A percentile compares a stretch with the other conserved stretches of the same genome.
These are phyloP conservation scores for Caenorhabditis virilis DNA, from an alignment of 2,888 invertebrate genomes.

Conservation along the genomic window DNA sequence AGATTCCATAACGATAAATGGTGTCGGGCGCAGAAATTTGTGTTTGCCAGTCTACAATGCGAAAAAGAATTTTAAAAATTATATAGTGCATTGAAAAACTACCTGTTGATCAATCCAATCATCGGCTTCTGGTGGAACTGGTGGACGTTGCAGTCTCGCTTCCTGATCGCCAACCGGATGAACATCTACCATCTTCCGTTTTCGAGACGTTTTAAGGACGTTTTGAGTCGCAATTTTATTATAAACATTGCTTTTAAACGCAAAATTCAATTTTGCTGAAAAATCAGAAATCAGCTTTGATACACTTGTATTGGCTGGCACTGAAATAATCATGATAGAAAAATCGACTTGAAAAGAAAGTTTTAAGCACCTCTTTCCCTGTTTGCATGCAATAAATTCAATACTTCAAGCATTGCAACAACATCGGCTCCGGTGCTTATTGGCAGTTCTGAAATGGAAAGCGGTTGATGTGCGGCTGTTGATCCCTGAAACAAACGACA, in stretches of 20 bases:
- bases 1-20: slow-evolving; percentile 79
- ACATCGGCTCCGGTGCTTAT: slow-evolving; percentile 13
- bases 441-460: slow-evolving; percentile 10
- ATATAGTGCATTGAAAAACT: too few species aligned
- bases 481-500: slow-evolving; percentile 10
- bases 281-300: slow-evolving; percentile 31
- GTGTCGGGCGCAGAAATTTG: slow-evolving; percentile 47
- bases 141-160: slow-evolving; percentile 39
- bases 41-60: slow-evolving; percentile 5
- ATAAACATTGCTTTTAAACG: slow-evolving; percentile 65
- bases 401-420: slow-evolving; percentile 4
- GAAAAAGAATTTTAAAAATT: too few species aligned
- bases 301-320: too few species aligned
- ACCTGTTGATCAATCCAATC: slow-evolving; percentile 3
- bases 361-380: neutral
- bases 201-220: slow-evolving; percentile 39
- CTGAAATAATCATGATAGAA: too few species aligned
- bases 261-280: slow-evolving; percentile 56
- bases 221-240: slow-evolving; percentile 69
- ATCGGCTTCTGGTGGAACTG: slow-evolving; percentile 29
- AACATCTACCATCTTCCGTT: slow-evolving; percentile 40
- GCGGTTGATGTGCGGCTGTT: slow-evolving; percentile 4
- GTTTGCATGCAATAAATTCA: slow-evolving; percentile 5
- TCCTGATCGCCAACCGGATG: slow-evolving; percentile 60
- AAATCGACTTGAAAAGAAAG: too few species aligned